These are phyloP conservation scores for Ammospiza nelsoni DNA, from an alignment of 2,113 vertebrate species.

Conservation along the genomic window DNA sequence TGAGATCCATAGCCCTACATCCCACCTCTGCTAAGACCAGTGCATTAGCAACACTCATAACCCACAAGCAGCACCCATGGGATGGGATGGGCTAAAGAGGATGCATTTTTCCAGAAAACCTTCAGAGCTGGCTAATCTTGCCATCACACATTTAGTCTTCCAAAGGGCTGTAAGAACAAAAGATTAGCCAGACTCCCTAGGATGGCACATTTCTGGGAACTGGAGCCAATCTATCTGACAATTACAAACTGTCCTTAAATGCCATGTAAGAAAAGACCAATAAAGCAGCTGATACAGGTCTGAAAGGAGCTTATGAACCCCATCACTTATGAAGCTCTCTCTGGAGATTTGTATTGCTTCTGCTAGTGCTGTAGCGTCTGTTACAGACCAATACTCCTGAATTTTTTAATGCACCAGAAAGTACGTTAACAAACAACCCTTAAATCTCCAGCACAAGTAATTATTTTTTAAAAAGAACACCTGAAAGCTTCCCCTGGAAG, in stretches of 20 bases:
- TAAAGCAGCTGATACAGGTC: background rate
- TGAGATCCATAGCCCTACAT: background rate
- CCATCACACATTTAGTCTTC: background rate
- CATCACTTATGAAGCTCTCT: background rate
- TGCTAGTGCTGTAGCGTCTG: background rate
- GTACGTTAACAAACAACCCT: background rate
- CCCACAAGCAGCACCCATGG: background rate
- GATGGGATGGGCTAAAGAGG: background rate
- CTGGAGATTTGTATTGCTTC: conserved; percentile 23
- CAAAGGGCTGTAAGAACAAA: background rate
- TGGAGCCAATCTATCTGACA: background rate
- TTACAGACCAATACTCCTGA: background rate
- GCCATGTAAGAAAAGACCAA: background rate
- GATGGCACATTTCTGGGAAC: background rate
- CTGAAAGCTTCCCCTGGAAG: background rate
- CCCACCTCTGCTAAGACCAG: background rate
- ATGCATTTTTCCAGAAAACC: background rate
- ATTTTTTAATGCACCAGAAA: background rate
- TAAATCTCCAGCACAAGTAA: background rate
- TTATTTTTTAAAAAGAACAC: background rate
- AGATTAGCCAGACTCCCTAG: background rate
- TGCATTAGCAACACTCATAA: background rate
- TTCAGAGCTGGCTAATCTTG: background rate
- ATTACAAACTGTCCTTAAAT: background rate
- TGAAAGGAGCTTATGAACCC: background rate